A percentile compares a stretch with the other conserved stretches of the same genome.
Evolutionary conservation across 2,113 vertebrate species (phyloP).

Genomic region (Ammodramus savannarum): DNA sequence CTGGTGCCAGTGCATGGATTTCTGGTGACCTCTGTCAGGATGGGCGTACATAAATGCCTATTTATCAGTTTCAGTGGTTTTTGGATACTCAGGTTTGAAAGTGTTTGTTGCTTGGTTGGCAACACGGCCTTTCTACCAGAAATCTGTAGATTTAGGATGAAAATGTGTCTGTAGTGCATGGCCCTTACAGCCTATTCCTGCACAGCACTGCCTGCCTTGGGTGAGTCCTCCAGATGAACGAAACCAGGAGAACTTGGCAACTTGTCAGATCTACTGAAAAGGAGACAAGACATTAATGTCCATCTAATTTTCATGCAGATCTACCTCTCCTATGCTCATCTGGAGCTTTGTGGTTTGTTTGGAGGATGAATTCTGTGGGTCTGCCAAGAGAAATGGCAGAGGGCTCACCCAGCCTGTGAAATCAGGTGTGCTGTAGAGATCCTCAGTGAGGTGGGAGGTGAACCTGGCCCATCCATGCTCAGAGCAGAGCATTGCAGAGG

Average conservation of each 20-base stretch:
- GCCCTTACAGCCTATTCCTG: neutral
- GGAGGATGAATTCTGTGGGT: neutral
- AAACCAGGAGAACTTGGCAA: neutral
- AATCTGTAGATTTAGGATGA: neutral
- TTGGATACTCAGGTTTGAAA: neutral
- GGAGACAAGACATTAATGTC: neutral
- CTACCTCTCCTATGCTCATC: neutral
- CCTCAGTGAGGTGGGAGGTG: neutral
- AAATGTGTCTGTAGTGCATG: neutral
- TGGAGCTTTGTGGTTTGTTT: neutral
- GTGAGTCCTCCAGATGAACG: neutral
- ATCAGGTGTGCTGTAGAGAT: neutral
- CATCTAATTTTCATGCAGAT: neutral
- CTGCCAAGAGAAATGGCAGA: neutral
- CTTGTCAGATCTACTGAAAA: neutral
- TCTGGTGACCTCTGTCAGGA: neutral
- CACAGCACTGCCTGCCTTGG: neutral
- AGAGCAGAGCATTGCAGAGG: neutral
- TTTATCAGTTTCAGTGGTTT: neutral
- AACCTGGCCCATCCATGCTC: neutral
- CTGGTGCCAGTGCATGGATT: neutral
- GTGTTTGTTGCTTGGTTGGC: neutral
- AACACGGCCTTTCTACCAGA: neutral
- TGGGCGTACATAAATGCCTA: rapidly evolving
- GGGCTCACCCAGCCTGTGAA: neutral